These are phyloP conservation scores for Dinomys branickii DNA, from an alignment of 2,113 vertebrate species.

Conservation along the genomic window DNA sequence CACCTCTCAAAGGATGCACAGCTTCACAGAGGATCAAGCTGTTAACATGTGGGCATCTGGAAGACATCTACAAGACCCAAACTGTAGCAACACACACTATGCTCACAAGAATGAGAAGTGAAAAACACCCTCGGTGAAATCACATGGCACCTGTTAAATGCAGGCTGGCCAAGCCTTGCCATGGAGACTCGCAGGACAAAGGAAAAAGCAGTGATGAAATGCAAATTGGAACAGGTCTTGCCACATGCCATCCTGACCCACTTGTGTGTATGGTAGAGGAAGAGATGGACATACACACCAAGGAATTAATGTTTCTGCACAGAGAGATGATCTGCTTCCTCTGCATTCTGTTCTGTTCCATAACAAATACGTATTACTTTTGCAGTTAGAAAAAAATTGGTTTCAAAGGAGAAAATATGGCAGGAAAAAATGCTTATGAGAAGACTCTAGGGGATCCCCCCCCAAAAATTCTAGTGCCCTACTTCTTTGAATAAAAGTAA, in stretches of 20 bases:
- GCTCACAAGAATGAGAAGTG: not conserved
- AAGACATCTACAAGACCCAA: not conserved
- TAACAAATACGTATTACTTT: not conserved
- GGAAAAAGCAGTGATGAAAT: not conserved
- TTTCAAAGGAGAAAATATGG: constrained; percentile 31
- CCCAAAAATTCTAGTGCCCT: constrained; percentile 59
- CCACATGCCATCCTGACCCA: not conserved
- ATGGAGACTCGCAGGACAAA: not conserved
- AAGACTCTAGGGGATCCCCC: constrained; percentile 4
- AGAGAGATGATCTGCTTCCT: not conserved
- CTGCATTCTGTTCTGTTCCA: not conserved
- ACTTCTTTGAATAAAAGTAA: constrained; percentile 29
- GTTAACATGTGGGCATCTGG: not conserved
- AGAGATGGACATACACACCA: not conserved
- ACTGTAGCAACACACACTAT: not conserved
- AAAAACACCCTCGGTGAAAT: not conserved
- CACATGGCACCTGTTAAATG: not conserved
- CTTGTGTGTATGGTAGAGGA: not conserved
- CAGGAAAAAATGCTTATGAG: constrained; percentile 37
- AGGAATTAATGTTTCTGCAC: not conserved
- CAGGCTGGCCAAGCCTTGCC: not conserved
- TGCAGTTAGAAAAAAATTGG: not conserved
- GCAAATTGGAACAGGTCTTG: not conserved
- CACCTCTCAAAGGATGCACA: not conserved
- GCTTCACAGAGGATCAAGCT: not conserved